Percentiles rank a stretch among this genome's conserved stretches.
phyloP scores from a whole-genome alignment of 1,140 invertebrate genomes.

The Eriocheir sinensis region DNA sequence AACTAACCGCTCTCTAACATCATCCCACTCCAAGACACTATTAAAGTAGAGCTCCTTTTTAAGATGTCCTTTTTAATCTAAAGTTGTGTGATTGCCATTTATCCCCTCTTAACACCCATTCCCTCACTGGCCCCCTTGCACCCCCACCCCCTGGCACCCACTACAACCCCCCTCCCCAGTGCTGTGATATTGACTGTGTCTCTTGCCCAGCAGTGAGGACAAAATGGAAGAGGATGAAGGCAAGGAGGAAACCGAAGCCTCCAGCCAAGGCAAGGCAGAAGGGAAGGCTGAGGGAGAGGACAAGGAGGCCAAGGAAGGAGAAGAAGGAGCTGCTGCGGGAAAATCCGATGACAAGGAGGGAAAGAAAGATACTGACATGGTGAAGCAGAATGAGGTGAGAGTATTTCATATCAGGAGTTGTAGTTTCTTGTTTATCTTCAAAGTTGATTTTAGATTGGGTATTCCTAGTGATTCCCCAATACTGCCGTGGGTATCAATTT shows the following conservation, averaged over 20 bases:
- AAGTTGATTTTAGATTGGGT: no score
- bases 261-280: background rate
- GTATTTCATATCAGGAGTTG: no score
- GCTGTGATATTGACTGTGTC: background rate
- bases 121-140: background rate
- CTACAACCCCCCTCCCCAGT: background rate
- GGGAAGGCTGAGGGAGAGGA: background rate
- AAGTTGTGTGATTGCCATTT: background rate
- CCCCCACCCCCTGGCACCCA: background rate
- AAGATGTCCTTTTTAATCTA: background rate
- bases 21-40: background rate
- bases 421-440: background rate
- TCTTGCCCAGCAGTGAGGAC: background rate
- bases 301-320: background rate
- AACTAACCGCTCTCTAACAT: no score
- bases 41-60: background rate
- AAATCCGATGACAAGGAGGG: background rate
- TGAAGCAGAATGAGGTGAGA: constrained; percentile 20
- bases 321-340: background rate
- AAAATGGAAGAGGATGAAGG: background rate
- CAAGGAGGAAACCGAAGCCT: constrained; percentile 7
- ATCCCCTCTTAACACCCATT: background rate
- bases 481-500: no score
- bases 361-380: background rate
- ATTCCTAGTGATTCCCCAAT: no score